These are phyloP conservation scores for Aphelenchoides avenae DNA, from an alignment of 1,140 invertebrate genomes.

Conservation along the genomic window DNA sequence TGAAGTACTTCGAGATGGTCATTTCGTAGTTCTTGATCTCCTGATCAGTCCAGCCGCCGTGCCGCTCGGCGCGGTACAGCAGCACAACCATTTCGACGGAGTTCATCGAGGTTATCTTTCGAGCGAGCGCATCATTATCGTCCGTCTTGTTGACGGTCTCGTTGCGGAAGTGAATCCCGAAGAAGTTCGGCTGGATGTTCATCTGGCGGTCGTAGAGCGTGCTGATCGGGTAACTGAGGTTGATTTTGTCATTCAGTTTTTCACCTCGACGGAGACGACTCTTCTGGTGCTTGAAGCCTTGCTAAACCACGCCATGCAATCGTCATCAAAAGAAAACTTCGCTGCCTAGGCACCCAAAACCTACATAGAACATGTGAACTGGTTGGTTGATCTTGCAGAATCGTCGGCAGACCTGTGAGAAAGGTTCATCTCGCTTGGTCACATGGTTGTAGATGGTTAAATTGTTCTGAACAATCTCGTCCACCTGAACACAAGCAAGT, in stretches of 20 bases:
- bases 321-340: constrained; percentile 20
- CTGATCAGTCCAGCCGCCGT: constrained; percentile 40
- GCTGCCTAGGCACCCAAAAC: background rate
- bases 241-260: constrained; percentile 16
- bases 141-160: background rate
- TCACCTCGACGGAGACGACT: constrained; percentile 16
- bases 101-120: constrained; percentile 15
- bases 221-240: constrained; percentile 45
- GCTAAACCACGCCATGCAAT: constrained; percentile 35
- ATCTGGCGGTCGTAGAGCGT: constrained; percentile 23
- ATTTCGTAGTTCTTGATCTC: constrained; percentile 43
- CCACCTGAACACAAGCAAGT: constrained; percentile 17
- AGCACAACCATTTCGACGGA: constrained; percentile 27
- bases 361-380: constrained; percentile 28
- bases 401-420: constrained; percentile 28
- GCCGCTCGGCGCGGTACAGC: constrained; percentile 32
- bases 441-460: constrained; percentile 30
- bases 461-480: constrained; percentile 29
- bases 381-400: constrained; percentile 40
- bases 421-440: constrained; percentile 26
- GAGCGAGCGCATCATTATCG: background rate
- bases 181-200: constrained; percentile 40
- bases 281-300: constrained; percentile 26
- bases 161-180: constrained; percentile 21
- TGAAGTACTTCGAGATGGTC: constrained; percentile 32